These are phyloP conservation scores for Plumapathes pennacea DNA, from an alignment of 92 coral and sea anemone genomes.

Conservation along the genomic window DNA sequence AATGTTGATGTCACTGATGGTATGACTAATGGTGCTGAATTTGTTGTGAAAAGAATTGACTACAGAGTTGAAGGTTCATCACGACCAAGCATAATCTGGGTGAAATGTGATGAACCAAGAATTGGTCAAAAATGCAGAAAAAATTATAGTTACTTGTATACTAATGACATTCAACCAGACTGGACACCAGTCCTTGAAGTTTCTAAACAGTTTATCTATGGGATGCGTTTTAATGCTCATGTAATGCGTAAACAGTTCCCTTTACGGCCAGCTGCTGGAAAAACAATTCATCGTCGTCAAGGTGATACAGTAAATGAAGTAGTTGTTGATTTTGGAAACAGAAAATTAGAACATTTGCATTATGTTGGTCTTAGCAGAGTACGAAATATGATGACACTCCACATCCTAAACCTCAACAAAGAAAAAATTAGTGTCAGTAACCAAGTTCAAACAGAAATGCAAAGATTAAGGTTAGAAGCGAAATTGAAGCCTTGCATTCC, in stretches of 20 bases:
- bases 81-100: slow-evolving; percentile 74
- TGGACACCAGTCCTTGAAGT: slow-evolving; percentile 60
- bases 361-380: slow-evolving; percentile 29
- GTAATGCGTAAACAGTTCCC: slow-evolving; percentile 58
- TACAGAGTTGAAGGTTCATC: slow-evolving; percentile 55
- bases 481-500: slow-evolving; percentile 1
- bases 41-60: slow-evolving; percentile 47
- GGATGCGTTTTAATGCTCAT: slow-evolving; percentile 37
- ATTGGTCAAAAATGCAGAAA: slow-evolving; percentile 40
- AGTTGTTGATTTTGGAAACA: slow-evolving; percentile 42
- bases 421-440: slow-evolving; percentile 14
- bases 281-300: slow-evolving; percentile 48
- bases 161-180: slow-evolving; percentile 7
- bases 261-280: slow-evolving; percentile 49
- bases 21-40: slow-evolving; percentile 75
- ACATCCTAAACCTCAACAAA: slow-evolving; percentile 19
- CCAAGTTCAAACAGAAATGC: slow-evolving; percentile 22
- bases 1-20: slow-evolving; percentile 66
- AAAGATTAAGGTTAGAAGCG: slow-evolving; percentile 7
- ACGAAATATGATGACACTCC: slow-evolving; percentile 1
- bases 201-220: slow-evolving; percentile 31
- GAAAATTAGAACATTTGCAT: slow-evolving; percentile 46
- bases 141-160: slow-evolving; percentile 52
- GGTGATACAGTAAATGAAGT: slow-evolving; percentile 58
- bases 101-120: slow-evolving; percentile 34